Evolutionary conservation across 1,140 invertebrate genomes (phyloP), one percentile per base, ranked within the genome.

Genomic region (Mylabris phalerata): DNA sequence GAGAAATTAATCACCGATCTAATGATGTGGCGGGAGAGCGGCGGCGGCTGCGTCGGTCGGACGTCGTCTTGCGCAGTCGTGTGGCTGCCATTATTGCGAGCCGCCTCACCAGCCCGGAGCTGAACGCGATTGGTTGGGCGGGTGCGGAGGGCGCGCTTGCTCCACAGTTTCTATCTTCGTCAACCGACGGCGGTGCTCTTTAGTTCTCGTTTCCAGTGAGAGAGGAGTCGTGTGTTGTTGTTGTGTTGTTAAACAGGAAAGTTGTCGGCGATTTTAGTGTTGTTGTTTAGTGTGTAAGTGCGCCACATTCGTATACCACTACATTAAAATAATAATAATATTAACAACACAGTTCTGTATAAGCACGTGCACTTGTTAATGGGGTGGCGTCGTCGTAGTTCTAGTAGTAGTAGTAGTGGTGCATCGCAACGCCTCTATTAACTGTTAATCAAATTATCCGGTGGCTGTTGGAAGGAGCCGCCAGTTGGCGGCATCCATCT

Each of bases 11-110:
- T 70, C 68, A 70, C 64, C 54, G 51, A 62, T 57, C 52, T 67
- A 70, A 70, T 68, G 64, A 70, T 70, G 61, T 62, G 61, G 64
- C 61, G 64, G 66, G 61, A 63, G 64, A 61, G 59, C 44, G 10
- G 38, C 41, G 44, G 42, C 50, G 51, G 39, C 49, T 39, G 41
- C 43, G 52, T 55, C 50, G 54, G 44, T 25, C 27, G 42, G 45
- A 59, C 50, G 32, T 32, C 11, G 59, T 73, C 71, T 69, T 74
- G 71, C 72, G 72, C 72, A 74, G 70, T 73, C 72, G 72, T 73
- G 59, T 62, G 70, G 70, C 71, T 73, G 70, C 72, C 70, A 72
- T 73, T 70, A 72, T 63, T 70, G 68, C 65, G 69, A 69, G 71
- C 70, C 72, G 71, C 71, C 72, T 73, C 67, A 70, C 67, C 64